phyloP scores from a whole-genome alignment of 2,113 vertebrate genomes.

The Galeopterus variegatus region DNA sequence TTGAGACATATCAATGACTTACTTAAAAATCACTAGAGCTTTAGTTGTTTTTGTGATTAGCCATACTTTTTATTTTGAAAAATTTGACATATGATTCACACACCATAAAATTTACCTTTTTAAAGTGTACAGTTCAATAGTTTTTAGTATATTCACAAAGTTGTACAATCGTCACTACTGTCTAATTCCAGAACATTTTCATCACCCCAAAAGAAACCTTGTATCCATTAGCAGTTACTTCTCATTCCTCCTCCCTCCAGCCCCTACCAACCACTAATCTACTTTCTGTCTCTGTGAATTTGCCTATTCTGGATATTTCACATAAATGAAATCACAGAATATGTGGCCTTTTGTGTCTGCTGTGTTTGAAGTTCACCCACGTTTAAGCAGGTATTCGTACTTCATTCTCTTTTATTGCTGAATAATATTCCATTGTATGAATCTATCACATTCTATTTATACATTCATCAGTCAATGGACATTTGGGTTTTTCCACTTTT shows the following conservation, averaged over 20 bases:
- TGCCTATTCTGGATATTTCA: not conserved
- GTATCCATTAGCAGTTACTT: not conserved
- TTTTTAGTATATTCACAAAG: constrained; percentile 29
- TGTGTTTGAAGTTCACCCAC: not conserved
- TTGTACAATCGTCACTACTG: not conserved
- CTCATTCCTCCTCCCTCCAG: not conserved
- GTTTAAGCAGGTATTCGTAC: not conserved
- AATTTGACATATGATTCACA: not conserved
- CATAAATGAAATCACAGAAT: not conserved
- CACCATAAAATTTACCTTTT: constrained; percentile 20
- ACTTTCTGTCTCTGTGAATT: not conserved
- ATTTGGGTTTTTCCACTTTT: not conserved
- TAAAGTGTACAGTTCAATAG: not conserved
- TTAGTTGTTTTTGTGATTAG: constrained; percentile 19
- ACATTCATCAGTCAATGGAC: not conserved
- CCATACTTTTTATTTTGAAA: constrained; percentile 14
- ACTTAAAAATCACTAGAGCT: constrained; percentile 46
- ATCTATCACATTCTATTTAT: not conserved
- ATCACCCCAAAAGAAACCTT: not conserved
- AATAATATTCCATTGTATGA: constrained; percentile 6
- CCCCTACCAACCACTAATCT: not conserved
- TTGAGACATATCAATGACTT: not conserved
- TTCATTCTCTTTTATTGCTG: not conserved
- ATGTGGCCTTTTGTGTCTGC: not conserved
- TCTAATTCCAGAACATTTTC: not conserved